Evolutionary conservation across 2,888 invertebrate genomes (phyloP).

Genomic region (Cheilosia scutellata): DNA sequence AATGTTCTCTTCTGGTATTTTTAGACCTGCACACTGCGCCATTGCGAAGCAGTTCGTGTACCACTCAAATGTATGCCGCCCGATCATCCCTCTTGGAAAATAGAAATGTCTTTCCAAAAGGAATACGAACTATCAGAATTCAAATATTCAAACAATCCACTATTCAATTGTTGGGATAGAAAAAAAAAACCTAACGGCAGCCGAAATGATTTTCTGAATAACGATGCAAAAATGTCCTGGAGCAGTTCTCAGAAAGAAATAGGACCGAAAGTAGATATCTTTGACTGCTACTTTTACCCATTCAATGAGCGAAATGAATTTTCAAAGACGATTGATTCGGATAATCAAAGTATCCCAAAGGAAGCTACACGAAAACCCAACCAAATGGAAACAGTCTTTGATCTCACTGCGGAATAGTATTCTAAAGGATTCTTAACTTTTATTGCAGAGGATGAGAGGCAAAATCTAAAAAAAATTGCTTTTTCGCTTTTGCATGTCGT

Average conservation of each 20-base stretch:
- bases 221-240: slow-evolving; percentile 16
- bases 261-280: slow-evolving; percentile 17
- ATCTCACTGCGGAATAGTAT: slow-evolving; percentile 5
- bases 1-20: slow-evolving; percentile 23
- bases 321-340: slow-evolving; percentile 64
- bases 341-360: slow-evolving; percentile 48
- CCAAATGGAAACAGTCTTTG: slow-evolving; percentile 34
- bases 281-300: slow-evolving; percentile 16
- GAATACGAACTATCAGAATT: background rate
- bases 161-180: background rate
- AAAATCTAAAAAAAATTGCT: background rate
- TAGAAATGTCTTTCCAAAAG: background rate
- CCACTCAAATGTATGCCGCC: background rate
- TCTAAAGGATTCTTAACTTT: slow-evolving; percentile 47
- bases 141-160: too few relatives aligned
- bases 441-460: background rate
- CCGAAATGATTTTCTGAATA: slow-evolving; percentile 19
- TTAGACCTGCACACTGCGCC: slow-evolving; percentile 18
- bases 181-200: background rate
- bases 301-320: slow-evolving; percentile 53
- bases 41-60: slow-evolving; percentile 24
- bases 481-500: background rate
- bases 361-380: background rate
- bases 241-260: background rate
- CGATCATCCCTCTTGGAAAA: background rate